A percentile compares a stretch with the other conserved stretches of the same genome.
Evolutionary conservation across 35 echinoderm and acorn worm genomes (phyloP).

Genomic region (Anneissia japonica): DNA sequence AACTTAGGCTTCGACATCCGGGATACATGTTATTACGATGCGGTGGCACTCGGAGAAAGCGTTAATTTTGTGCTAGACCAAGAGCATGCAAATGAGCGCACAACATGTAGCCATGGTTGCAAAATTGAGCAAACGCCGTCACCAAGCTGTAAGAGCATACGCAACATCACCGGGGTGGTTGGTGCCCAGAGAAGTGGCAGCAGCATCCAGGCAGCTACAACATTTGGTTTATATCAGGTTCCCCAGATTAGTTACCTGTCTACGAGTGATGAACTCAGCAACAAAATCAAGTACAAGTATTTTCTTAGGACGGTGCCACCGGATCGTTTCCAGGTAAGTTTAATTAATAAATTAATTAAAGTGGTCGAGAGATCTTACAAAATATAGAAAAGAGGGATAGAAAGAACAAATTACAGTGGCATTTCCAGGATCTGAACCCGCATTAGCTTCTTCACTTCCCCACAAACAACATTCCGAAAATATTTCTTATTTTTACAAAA

Average conservation of each 20-base stretch:
- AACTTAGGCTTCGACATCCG: slow-evolving; percentile 15
- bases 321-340: slow-evolving; percentile 49
- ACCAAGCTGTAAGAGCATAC: neutral
- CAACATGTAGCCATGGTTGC: neutral
- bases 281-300: slow-evolving; percentile 41
- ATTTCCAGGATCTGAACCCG: too few relatives aligned
- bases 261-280: slow-evolving; percentile 60
- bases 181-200: slow-evolving; percentile 38
- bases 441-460: too few relatives aligned
- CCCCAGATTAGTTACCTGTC: slow-evolving; percentile 39
- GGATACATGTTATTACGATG: slow-evolving; percentile 14
- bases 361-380: too few relatives aligned
- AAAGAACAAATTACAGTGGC: too few relatives aligned
- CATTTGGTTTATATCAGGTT: slow-evolving; percentile 22
- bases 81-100: neutral
- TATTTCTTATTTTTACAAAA: too few relatives aligned
- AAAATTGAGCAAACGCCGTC: neutral
- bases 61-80: neutral
- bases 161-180: slow-evolving; percentile 28
- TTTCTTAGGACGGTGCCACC: slow-evolving; percentile 57
- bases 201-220: slow-evolving; percentile 13
- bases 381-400: too few relatives aligned
- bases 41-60: neutral
- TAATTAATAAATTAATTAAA: too few relatives aligned
- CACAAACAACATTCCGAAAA: too few relatives aligned